Evolutionary conservation across 2,888 invertebrate genomes (phyloP).

Genomic region (Ryuthela nishihirai): DNA sequence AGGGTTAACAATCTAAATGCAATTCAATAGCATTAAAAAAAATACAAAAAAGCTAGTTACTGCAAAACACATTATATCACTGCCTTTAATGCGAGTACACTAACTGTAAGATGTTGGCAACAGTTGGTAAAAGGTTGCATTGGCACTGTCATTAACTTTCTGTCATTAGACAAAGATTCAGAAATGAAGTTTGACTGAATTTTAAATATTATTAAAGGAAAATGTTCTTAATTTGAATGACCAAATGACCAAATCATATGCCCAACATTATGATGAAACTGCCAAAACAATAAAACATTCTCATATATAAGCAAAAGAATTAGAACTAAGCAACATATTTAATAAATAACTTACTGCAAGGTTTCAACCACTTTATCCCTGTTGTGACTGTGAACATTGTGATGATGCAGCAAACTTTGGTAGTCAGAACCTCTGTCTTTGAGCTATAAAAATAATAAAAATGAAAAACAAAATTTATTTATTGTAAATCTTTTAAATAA

Average conservation of each 20-base stretch:
- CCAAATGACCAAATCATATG: neutral
- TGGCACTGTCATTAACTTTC: too few relatives aligned
- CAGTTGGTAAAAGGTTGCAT: too few relatives aligned
- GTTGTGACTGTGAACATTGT: constrained; percentile 70
- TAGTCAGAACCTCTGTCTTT: constrained; percentile 80
- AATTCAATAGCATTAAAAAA: too few relatives aligned
- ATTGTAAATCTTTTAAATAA: too few relatives aligned
- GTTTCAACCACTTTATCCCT: constrained; percentile 42
- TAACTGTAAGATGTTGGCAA: too few relatives aligned
- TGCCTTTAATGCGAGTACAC: too few relatives aligned
- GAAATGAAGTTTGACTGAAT: too few relatives aligned
- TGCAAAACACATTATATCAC: too few relatives aligned
- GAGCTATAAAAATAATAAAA: constrained; percentile 54
- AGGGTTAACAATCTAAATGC: too few relatives aligned
- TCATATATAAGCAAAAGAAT: neutral
- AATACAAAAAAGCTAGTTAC: too few relatives aligned
- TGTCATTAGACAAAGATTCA: too few relatives aligned
- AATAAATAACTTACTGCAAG: constrained; percentile 33
- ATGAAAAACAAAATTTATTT: constrained; percentile 3
- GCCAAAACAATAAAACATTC: neutral
- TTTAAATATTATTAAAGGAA: neutral
- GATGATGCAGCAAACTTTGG: constrained; percentile 69
- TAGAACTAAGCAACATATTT: neutral
- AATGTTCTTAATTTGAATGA: neutral
- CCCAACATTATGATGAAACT: too few relatives aligned